These are phyloP conservation scores for Mionectes macconnelli DNA, from an alignment of 2,113 vertebrate species.

Conservation along the genomic window DNA sequence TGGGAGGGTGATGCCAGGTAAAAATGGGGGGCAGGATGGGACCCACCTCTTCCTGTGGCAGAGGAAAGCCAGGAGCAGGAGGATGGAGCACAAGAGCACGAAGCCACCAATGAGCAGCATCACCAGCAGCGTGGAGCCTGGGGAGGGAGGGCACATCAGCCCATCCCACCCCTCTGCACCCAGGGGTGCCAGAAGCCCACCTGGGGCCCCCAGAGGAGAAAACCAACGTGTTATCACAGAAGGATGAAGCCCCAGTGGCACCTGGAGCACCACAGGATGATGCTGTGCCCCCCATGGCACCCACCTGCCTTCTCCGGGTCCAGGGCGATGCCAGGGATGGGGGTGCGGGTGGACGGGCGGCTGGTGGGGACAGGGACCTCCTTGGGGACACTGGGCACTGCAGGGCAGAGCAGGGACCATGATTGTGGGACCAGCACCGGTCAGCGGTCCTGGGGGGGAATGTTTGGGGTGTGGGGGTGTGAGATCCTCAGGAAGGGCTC, in stretches of 20 bases:
- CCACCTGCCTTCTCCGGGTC: slow-evolving; percentile 26
- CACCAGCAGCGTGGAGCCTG: slow-evolving; percentile 63
- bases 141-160: slow-evolving; percentile 26
- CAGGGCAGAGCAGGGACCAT: accelerated
- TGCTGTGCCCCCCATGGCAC: background rate
- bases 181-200: background rate
- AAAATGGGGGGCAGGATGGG: background rate
- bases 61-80: slow-evolving; percentile 77
- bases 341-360: accelerated
- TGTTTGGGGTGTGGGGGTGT: accelerated
- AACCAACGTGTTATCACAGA: background rate
- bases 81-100: slow-evolving; percentile 71
- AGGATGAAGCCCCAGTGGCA: background rate
- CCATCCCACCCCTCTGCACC: background rate
- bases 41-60: slow-evolving; percentile 81
- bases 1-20: accelerated
- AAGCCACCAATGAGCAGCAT: slow-evolving; percentile 76
- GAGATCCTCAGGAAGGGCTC: background rate
- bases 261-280: background rate
- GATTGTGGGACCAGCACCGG: background rate
- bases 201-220: background rate
- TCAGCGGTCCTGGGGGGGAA: background rate
- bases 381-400: slow-evolving; percentile 20
- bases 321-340: background rate
- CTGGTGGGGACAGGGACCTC: slow-evolving; percentile 14